Conservation (phyloP, 2,888 invertebrate species). For the Limnephilus marmoratus region DNA sequence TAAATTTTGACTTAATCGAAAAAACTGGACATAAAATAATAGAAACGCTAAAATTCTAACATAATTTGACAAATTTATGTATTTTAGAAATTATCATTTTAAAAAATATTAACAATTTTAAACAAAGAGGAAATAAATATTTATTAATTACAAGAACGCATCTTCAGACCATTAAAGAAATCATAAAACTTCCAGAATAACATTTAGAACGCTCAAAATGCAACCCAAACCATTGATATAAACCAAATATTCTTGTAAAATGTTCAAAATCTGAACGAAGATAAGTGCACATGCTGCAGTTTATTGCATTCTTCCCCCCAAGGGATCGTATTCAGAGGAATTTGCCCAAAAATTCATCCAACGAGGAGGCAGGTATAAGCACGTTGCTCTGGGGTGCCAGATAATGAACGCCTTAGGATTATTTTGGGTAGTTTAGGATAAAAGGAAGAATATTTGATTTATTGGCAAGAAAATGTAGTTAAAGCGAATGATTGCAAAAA, state of each 20-base stretch:
- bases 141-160: too few relatives aligned
- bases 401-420: not conserved
- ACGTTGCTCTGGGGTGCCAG: not conserved
- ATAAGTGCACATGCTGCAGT: slow-evolving; percentile 30
- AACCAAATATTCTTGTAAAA: not conserved
- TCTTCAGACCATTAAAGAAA: too few relatives aligned
- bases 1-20: too few relatives aligned
- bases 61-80: too few relatives aligned
- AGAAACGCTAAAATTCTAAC: too few relatives aligned
- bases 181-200: not conserved
- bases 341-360: slow-evolving; percentile 14
- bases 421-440: not conserved
- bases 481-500: not conserved
- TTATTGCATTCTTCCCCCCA: slow-evolving; percentile 31
- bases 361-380: not conserved
- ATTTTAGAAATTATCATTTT: too few relatives aligned
- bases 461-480: not conserved
- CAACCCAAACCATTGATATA: too few relatives aligned
- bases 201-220: not conserved
- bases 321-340: slow-evolving; percentile 23
- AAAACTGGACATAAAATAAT: too few relatives aligned
- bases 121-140: too few relatives aligned
- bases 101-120: too few relatives aligned
- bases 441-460: not conserved
- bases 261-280: not conserved